Evolutionary conservation across 2,113 vertebrate species (phyloP).

Genomic region (Mus musculus): DNA sequence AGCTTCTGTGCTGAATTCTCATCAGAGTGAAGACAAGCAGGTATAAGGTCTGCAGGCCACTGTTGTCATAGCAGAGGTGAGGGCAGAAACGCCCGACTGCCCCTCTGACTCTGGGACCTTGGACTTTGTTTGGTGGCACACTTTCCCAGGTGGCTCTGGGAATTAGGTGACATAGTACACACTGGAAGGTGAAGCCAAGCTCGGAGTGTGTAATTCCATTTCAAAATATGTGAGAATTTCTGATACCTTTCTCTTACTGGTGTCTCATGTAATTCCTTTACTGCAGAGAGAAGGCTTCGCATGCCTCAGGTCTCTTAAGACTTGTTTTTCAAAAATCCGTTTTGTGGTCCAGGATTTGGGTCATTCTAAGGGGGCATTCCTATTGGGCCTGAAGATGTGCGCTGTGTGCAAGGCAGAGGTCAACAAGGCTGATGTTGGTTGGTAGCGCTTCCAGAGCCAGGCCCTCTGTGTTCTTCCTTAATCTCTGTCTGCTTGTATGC

Average conservation of each 20-base stretch:
- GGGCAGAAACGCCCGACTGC: rapidly evolving
- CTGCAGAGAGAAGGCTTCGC: background rate
- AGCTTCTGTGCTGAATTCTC: background rate
- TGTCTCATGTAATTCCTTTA: background rate
- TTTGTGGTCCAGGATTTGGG: background rate
- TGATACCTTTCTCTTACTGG: background rate
- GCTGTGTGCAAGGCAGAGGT: background rate
- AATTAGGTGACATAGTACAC: rapidly evolving
- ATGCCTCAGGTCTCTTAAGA: background rate
- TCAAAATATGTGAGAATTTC: background rate
- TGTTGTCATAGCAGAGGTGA: background rate
- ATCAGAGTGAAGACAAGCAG: background rate
- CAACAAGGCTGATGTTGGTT: rapidly evolving
- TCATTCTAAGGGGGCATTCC: background rate
- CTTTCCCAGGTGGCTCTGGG: background rate
- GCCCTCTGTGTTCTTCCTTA: background rate
- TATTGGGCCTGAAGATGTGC: background rate
- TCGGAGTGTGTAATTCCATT: background rate
- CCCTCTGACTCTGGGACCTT: background rate
- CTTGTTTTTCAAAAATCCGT: background rate
- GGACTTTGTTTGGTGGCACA: background rate
- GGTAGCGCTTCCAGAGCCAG: rapidly evolving
- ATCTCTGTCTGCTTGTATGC: background rate
- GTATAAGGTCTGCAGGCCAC: background rate
- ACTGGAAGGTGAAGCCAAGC: background rate